Evolutionary conservation across 2,888 invertebrate species (phyloP), one percentile per base, ranked within the genome.

Genomic region (Galerucella calmariensis): DNA sequence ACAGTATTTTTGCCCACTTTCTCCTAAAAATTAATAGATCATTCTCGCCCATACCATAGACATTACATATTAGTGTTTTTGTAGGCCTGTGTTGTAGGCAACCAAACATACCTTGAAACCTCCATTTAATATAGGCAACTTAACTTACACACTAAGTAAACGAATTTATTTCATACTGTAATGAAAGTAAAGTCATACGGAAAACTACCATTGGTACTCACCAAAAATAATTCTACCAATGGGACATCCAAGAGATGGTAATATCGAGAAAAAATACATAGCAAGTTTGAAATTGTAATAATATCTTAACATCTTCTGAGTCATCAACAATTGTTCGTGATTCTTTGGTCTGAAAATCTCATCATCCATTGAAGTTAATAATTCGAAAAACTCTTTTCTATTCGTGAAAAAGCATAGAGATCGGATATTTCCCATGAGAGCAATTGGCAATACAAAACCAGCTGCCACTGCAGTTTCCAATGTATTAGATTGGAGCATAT

Each of bases 321-420:
- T 44, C 62, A 70, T 63, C 27, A 12, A 9, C 12, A 41, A 2
- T 41, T 70, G 51, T 6, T 16, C 56, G 0, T 8, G 24, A 53
- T 70, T 27, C 24, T n/a, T 51, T 12, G 70, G 70, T 56, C 35
- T 63, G 24, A 70, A 70, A 63, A 70, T 58, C 4, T 63, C 63
- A 41, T 63, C 56, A 8, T 70, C 70, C n/a, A 70, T 16, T 14
- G 48, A 24, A 12, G 44, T 53, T 20, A 70, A 61, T 11, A 48
- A 70, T 20, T 70, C 70, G 12, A 70, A 70, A 53, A 70, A 70
- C 44, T 70, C 70, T 12, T 70, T 70, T 56, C 70, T 62, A 41
- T 70, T 24, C 35, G 48, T 24, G 48, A 70, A 70, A 62, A 70
- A 70, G 48, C 70, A 70, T 10, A 63, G 27, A 8, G 62, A 62